Base-by-base conservation (phyloP, 2,113 vertebrate species). In the Pituophis catenifer region DNA sequence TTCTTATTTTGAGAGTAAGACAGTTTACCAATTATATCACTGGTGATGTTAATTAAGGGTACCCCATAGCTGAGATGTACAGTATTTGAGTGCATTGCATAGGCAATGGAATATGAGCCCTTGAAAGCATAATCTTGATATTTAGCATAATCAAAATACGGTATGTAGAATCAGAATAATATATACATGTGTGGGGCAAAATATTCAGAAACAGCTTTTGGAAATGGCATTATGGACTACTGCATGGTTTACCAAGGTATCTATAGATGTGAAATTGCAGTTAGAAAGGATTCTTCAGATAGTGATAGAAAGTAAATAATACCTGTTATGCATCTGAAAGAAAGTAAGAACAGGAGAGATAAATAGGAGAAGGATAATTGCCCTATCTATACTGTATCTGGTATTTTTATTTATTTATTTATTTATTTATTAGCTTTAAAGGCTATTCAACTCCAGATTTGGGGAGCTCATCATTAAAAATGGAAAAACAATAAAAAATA, bases 211-310 rank as follows among this genome's bases (percentile, higher is more conserved):
- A 21, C 7, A 6, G 38, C 3, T 33, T 59, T 91, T 17, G 10
- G 55, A 50, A 24, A 24, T 86, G 53, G 33, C 29, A 70, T 15
- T 75, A 17, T 57, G 10, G 7, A 91, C 5, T 75, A 75, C 5
- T 75, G n/a, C 19, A 90, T 93, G 5, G 1, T 54, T 85, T 54
- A 92, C 55, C 87, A 57, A 89, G 90, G 86, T 91, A 59, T 19
- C 75, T 0, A 6, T 0, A 57, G 44, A 59, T 0, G 0, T 29
- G 50, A 93, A 3, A 58, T 24, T 23, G 12, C 62, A 17, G 48
- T 55, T 81, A 59, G 53, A 8, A 21, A 52, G 26, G 24, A 29
- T 75, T 19, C 33, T 88, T 44, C 38, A 21, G 0, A 33, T 38
- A 86, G 19, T 2, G 55, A 89, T 62, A 9, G 59, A 26, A 87